Base-by-base conservation (phyloP, 2,888 invertebrate species). In the Ceramica pisi region DNA sequence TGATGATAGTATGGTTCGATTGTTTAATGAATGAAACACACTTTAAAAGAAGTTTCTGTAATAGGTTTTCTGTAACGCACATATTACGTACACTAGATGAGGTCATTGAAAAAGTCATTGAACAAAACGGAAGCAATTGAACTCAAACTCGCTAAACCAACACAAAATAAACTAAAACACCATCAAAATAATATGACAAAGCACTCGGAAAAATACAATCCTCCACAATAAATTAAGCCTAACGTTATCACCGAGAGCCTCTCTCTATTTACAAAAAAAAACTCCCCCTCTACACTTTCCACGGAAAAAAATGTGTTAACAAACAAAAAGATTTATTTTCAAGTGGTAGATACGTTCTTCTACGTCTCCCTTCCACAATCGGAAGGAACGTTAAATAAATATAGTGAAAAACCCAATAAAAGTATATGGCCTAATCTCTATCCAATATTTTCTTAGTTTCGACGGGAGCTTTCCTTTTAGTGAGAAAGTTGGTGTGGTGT, bases 401-500 rank as follows among this genome's bases (percentile, higher is more conserved):
- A 95, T 92, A 93, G 94, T 93, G 93, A 92, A 92, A 90, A 93
- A 94, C 92, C 91, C 95, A 95, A 95, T 95, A 95, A 95, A 95
- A 95, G 92, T 95, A 92, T 94, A 95, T 95, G 92, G 94, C 94
- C 95, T 95, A 95, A 95, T 95, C 95, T 95, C 94, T 94, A 93
- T 91, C 93, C 94, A 94, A 95, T 95, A 95, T 95, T 95, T 95
- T 95, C 94, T 95, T 94, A 94, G 90, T 93, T 94, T 91, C 94
- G 92, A 92, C 92, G 92, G 89, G 90, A 91, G 89, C 92, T 95
- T 95, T 94, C 94, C 94, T 93, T 92, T 90, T 88, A 88, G 85
- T 82, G 65, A 44, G 61, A 59, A 51, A 78, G 46, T 59, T 76
- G 83, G 51, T n/a, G 1, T 85, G 70, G 51, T 84, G 70, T 88